These are phyloP conservation scores for Hemicentrotus pulcherrimus DNA, from an alignment of 35 echinoderm and acorn worm genomes.

Conservation along the genomic window DNA sequence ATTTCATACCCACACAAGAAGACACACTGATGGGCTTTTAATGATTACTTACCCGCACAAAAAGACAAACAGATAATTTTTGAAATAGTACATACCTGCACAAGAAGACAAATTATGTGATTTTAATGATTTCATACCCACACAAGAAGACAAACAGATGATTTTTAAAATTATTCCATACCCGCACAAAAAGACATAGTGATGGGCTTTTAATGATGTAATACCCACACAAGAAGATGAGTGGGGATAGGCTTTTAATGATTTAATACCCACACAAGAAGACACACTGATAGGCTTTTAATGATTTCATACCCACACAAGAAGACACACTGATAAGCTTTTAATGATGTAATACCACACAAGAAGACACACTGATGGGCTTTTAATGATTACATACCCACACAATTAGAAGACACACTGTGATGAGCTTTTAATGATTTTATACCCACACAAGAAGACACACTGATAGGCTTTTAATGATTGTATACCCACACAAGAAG, in stretches of 20 bases:
- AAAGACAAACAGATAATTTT: conserved; percentile 60
- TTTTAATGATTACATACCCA: not conserved
- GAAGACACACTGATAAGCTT: too few species aligned
- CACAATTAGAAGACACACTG: conserved; percentile 81
- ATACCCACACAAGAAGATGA: not conserved
- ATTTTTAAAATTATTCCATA: too few species aligned
- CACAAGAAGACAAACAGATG: too few species aligned
- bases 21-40: not conserved
- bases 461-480: conserved; percentile 46
- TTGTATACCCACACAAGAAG: too few species aligned
- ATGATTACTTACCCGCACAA: not conserved
- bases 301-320: too few species aligned
- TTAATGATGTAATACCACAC: not conserved
- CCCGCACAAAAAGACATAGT: not conserved
- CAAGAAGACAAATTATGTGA: conserved; percentile 80
- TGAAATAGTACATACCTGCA: too few species aligned
- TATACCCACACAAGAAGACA: conserved; percentile 67
- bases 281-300: too few species aligned
- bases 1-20: not conserved
- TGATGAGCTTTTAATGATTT: too few species aligned
- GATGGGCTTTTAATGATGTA: too few species aligned
- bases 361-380: not conserved
- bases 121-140: too few species aligned
- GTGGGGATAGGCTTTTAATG: too few species aligned
- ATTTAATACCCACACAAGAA: too few species aligned